Evolutionary conservation across 2,113 vertebrate genomes (phyloP).

Genomic region (Silurus glanis): DNA sequence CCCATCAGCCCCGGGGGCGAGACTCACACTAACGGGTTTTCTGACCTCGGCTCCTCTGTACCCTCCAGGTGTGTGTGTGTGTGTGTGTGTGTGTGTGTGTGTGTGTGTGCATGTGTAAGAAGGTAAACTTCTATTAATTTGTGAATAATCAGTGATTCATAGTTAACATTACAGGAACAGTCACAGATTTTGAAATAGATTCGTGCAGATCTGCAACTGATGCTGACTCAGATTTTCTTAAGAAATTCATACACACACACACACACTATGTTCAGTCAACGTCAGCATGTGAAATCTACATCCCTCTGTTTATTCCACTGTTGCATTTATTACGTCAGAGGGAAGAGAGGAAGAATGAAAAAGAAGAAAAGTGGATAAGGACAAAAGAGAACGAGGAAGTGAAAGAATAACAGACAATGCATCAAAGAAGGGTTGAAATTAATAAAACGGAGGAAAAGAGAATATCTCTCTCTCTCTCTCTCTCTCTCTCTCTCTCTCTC

Average conservation of each 20-base stretch:
- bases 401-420: not conserved
- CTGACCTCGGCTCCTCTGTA: constrained; percentile 93
- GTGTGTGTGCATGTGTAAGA: constrained; percentile 56
- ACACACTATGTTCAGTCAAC: not conserved
- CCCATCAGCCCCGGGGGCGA: constrained; percentile 94
- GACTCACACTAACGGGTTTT: constrained; percentile 85
- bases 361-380: not conserved
- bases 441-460: not conserved
- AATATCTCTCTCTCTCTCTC: not conserved
- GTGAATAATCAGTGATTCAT: not conserved
- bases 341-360: not conserved
- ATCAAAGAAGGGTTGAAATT: not conserved
- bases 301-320: not conserved
- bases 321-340: not conserved
- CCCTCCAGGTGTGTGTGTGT: constrained; percentile 83
- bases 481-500: constrained; percentile 52
- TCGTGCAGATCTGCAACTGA: not conserved
- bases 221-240: not conserved
- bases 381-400: not conserved
- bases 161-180: not conserved
- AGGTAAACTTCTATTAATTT: not conserved
- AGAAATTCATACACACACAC: not conserved
- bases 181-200: not conserved
- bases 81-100: constrained; percentile 50
- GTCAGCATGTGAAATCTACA: not conserved